phyloP scores from a whole-genome alignment of 2,888 invertebrate species.

The Alloplasta piceator region DNA sequence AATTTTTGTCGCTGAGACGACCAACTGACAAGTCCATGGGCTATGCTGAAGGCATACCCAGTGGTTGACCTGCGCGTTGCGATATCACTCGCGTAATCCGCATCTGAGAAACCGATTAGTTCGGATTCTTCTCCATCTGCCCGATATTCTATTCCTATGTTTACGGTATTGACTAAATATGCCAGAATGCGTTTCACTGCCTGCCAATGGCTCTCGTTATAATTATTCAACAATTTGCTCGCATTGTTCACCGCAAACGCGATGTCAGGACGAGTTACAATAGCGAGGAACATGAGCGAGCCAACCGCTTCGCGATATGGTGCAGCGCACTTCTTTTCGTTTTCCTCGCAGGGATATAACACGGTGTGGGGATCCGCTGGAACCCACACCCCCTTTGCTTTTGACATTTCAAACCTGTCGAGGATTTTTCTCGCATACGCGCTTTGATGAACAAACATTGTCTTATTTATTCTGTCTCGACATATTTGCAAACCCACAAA shows the following conservation, averaged over 20 bases:
- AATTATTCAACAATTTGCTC: constrained; percentile 23
- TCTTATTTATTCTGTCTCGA: no score
- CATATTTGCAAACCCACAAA: no score
- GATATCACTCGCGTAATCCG: constrained; percentile 25
- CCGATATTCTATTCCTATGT: constrained; percentile 29
- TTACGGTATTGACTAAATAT: constrained; percentile 16
- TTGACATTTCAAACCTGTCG: no score
- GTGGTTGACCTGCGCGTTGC: constrained; percentile 17
- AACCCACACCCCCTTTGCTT: no score
- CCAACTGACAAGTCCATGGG: not conserved
- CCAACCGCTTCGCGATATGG: no score
- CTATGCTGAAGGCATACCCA: constrained; percentile 9
- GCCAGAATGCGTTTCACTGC: constrained; percentile 36
- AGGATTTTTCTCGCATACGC: no score
- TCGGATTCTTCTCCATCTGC: not conserved
- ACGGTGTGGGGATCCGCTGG: no score
- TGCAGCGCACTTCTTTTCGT: constrained; percentile 16
- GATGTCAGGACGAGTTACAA: constrained; percentile 28
- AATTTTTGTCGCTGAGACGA: constrained; percentile 7
- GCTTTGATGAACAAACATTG: no score
- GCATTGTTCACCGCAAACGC: constrained; percentile 6
- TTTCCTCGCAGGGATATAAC: no score
- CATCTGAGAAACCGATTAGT: not conserved
- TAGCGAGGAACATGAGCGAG: constrained; percentile 12
- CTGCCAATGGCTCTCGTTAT: no score